phyloP scores from a whole-genome alignment of 2,113 vertebrate species.

The Neomonachus schauinslandi region DNA sequence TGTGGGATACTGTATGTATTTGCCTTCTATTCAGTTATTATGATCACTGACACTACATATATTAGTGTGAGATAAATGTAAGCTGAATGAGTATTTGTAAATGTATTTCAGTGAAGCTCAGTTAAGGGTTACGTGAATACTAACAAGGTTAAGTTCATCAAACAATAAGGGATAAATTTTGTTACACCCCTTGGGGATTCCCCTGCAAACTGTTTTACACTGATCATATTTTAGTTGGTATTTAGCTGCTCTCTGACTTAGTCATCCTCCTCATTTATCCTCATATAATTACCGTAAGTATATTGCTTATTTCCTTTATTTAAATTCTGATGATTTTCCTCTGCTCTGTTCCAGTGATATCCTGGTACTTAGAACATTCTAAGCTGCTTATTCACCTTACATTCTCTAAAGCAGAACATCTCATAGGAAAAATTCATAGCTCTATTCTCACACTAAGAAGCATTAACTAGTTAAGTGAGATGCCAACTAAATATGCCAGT shows the following conservation, averaged over 20 bases:
- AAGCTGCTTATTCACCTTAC: not conserved
- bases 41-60: not conserved
- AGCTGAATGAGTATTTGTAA: not conserved
- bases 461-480: not conserved
- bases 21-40: slow-evolving; percentile 69
- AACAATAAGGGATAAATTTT: not conserved
- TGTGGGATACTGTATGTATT: slow-evolving; percentile 46
- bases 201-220: not conserved
- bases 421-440: not conserved
- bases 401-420: not conserved
- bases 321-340: slow-evolving; percentile 15
- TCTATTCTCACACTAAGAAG: slow-evolving; percentile 16
- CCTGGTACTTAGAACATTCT: not conserved
- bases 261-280: not conserved
- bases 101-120: not conserved
- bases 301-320: not conserved
- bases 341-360: not conserved
- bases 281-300: not conserved
- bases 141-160: not conserved
- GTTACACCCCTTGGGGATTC: not conserved
- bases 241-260: not conserved
- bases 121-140: not conserved
- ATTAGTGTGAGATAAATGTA: not conserved
- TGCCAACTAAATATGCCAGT: not conserved
- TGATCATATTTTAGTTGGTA: not conserved